Evolutionary conservation across 1,140 invertebrate species (phyloP).

Genomic region (Brachionus manjavacas): DNA sequence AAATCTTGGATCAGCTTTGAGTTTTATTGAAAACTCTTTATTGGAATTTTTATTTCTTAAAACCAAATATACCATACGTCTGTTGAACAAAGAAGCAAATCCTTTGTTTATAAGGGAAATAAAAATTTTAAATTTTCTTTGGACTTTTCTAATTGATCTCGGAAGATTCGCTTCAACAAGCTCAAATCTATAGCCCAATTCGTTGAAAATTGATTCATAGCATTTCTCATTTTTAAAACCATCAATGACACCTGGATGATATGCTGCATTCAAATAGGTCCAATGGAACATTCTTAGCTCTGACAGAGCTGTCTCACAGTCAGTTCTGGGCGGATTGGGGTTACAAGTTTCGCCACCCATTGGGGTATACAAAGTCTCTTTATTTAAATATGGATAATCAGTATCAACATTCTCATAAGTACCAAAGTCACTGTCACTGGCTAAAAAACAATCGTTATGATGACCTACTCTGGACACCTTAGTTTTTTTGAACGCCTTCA

Average conservation of each 20-base stretch:
- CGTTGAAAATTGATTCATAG: background rate
- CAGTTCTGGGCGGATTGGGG: background rate
- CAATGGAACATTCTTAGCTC: conserved; percentile 20
- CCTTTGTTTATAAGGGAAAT: background rate
- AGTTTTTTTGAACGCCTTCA: background rate
- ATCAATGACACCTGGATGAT: background rate
- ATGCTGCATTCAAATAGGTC: background rate
- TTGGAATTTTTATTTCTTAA: background rate
- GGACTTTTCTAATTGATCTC: background rate
- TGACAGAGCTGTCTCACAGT: background rate
- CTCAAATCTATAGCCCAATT: background rate
- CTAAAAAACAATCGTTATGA: conserved; percentile 46
- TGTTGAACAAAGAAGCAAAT: conserved; percentile 6
- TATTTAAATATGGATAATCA: conserved; percentile 44
- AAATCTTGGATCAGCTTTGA: background rate
- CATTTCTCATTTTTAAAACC: background rate
- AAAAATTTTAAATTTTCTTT: background rate
- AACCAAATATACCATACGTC: background rate
- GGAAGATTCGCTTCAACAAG: background rate
- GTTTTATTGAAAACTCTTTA: background rate
- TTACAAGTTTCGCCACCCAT: conserved; percentile 45
- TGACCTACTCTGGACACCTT: conserved; percentile 31
- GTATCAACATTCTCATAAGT: conserved; percentile 44
- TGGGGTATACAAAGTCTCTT: conserved; percentile 42
- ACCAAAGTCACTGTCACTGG: conserved; percentile 43